Evolutionary conservation across 2,113 vertebrate species (phyloP).

Genomic region (Eptesicus fuscus): DNA sequence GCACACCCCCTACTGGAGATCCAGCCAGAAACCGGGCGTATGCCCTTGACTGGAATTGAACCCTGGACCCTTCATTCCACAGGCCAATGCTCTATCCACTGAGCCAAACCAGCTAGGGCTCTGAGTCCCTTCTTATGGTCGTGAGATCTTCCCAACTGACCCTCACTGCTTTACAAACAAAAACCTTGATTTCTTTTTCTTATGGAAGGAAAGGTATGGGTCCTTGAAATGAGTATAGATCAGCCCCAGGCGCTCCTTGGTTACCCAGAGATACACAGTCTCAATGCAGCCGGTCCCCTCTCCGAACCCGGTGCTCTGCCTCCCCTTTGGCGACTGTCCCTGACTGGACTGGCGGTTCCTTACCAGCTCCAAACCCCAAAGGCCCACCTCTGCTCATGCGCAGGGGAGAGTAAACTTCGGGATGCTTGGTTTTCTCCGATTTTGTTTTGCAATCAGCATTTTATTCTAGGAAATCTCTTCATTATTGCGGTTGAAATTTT

Average conservation of each 20-base stretch:
- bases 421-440: constrained; percentile 81
- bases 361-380: constrained; percentile 58
- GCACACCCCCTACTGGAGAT: too few species aligned
- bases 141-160: not conserved
- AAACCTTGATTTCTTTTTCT: not conserved
- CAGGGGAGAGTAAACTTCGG: constrained; percentile 76
- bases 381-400: constrained; percentile 71
- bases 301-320: accelerated
- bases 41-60: too few species aligned
- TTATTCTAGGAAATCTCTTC: constrained; percentile 84
- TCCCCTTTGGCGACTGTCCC: not conserved
- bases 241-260: not conserved
- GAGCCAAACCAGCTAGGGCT: not conserved
- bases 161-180: not conserved
- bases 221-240: not conserved
- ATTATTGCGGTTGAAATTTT: constrained; percentile 81
- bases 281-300: accelerated
- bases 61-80: too few species aligned
- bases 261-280: not conserved
- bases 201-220: not conserved
- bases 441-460: constrained; percentile 79
- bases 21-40: too few species aligned
- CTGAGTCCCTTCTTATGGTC: not conserved
- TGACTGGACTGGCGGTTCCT: constrained; percentile 51
- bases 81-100: too few species aligned